Base-by-base conservation (phyloP, 2,797 vertebrate species). In the Octomys mimax region DNA sequence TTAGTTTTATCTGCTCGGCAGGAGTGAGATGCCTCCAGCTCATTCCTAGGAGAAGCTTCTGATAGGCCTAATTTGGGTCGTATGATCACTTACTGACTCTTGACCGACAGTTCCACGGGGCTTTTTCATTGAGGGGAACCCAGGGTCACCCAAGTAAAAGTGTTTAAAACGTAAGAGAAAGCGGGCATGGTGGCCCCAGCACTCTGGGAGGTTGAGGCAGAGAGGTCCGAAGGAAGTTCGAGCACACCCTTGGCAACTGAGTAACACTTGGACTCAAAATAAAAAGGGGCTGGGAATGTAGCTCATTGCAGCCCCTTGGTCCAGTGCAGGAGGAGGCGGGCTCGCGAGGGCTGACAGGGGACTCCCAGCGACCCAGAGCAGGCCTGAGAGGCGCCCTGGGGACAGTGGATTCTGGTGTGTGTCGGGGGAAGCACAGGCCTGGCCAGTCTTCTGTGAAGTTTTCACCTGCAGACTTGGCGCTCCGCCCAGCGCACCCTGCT, bases 1-100 rank as follows among this genome's bases (percentile, higher is more conserved):
- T 52, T 52, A 13, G 13, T 5, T 46, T 70, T 92, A 83, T n/a
- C 2, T 87, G 89, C 57, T 83, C 19, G 31, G n/a, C 0, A 0
- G 52, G 19, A 46, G 13, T 16, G 24, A 49, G 46, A 46, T 4
- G 1, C 12, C 71, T 89, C 33, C 24, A 31, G 62, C 2, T 49
- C 2, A 16, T 49, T 92, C 66, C 0, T 2, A 16, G 75, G 39
- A 82, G 46, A 24, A 75, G 24, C 39, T 86, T 26, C 54, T 91
- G 73, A 86, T 89, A 89, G 94, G 87, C 8, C 18, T 70, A 78
- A 24, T 28, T 18, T 92, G 82, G n/a, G 21, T 83, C 88, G 87
- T 26, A 70, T 93, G 94, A 73, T n/a, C 46, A 57, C 0, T 52
- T 11, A 5, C 12, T 28, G 68, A 54, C 6, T 19, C 52, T 82